Conservation (phyloP, 2,113 vertebrate genomes). For the Xerus inauris region DNA sequence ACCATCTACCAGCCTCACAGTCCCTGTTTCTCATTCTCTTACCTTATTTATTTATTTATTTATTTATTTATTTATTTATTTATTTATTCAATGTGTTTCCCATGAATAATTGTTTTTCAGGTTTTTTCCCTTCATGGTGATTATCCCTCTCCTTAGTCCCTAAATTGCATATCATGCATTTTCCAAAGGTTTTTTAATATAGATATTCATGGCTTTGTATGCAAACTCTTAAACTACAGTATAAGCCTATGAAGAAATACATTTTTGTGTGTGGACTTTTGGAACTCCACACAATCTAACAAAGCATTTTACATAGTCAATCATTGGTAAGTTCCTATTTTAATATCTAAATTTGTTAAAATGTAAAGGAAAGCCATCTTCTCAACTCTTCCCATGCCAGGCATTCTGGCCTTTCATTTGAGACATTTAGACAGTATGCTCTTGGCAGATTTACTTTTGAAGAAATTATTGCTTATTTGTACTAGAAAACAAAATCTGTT, state of each 20-base stretch:
- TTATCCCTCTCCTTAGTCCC: not conserved
- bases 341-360: not conserved
- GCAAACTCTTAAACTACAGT: not conserved
- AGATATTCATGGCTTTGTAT: not conserved
- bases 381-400: not conserved
- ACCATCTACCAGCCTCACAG: not conserved
- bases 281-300: not conserved
- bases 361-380: slow-evolving; percentile 28
- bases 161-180: not conserved
- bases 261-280: not conserved
- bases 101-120: not conserved
- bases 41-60: not conserved
- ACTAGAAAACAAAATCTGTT: not conserved
- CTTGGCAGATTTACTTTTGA: not conserved
- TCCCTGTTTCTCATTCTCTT: not conserved
- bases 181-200: not conserved
- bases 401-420: slow-evolving; percentile 14
- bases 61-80: not conserved
- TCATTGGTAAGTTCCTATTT: slow-evolving; percentile 27
- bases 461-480: slow-evolving; percentile 5
- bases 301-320: not conserved
- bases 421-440: slow-evolving; percentile 7
- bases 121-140: not conserved
- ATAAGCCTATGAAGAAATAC: not conserved
- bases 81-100: not conserved